Evolutionary conservation across 2,113 vertebrate genomes (phyloP).

Genomic region (Dunckerocampus dactyliophorus): DNA sequence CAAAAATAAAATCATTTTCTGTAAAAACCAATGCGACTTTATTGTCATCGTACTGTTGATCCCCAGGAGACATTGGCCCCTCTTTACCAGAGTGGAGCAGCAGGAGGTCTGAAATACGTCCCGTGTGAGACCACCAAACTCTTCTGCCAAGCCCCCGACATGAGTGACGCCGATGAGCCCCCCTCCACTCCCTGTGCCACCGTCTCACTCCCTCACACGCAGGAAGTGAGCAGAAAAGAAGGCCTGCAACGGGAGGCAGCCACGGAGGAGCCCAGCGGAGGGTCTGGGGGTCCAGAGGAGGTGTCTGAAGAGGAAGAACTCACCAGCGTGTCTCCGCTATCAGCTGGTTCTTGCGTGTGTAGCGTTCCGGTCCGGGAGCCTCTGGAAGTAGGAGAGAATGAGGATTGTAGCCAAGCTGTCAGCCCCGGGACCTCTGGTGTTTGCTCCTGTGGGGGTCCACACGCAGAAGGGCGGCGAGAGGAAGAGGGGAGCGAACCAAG

Average conservation of each 20-base stretch:
- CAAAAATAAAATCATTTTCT: no score
- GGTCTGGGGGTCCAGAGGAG: slow-evolving; percentile 52
- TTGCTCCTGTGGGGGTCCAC: slow-evolving; percentile 63
- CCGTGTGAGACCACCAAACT: slow-evolving; percentile 66
- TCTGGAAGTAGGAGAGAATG: slow-evolving; percentile 87
- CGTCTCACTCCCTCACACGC: slow-evolving; percentile 35
- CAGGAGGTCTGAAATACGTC: slow-evolving; percentile 37
- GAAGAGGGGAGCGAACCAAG: slow-evolving; percentile 31
- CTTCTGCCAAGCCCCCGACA: slow-evolving; percentile 48
- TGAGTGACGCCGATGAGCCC: slow-evolving; percentile 26
- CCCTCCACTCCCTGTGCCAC: slow-evolving; percentile 19
- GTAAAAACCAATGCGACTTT: no score
- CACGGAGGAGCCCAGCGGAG: slow-evolving; percentile 29
- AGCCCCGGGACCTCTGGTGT: slow-evolving; percentile 58
- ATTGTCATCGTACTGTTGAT: slow-evolving; percentile 9
- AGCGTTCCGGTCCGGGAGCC: slow-evolving; percentile 76
- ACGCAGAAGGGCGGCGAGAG: slow-evolving; percentile 23
- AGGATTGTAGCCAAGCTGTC: slow-evolving; percentile 87
- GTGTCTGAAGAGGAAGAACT: slow-evolving; percentile 56
- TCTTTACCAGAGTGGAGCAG: slow-evolving; percentile 58
- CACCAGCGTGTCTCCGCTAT: slow-evolving; percentile 35
- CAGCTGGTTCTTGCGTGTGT: slow-evolving; percentile 63
- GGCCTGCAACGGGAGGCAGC: slow-evolving; percentile 6
- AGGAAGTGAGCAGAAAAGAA: slow-evolving; percentile 18
- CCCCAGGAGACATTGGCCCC: slow-evolving; percentile 69